Evolutionary conservation across 30 jellyfish, hydroid and myxozoan species (phyloP).

Genomic region (Hydractinia echinata): DNA sequence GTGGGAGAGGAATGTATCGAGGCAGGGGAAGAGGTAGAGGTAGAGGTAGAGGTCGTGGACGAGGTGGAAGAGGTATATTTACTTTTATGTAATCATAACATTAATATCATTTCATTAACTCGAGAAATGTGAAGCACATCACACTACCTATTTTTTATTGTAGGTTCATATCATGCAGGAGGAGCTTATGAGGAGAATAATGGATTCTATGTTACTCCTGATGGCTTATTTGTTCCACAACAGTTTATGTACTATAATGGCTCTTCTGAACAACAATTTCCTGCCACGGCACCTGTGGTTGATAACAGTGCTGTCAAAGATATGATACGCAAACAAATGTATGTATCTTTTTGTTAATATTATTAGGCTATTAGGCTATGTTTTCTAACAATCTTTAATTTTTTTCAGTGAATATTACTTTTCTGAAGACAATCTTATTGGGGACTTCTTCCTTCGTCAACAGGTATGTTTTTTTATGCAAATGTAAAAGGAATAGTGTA

Average conservation of each 20-base stretch:
- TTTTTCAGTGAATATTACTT: conserved; percentile 73
- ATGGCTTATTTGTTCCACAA: conserved; percentile 86
- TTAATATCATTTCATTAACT: not conserved
- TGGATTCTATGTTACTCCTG: conserved; percentile 55
- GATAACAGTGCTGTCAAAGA: conserved; percentile 66
- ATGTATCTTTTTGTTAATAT: conserved; percentile 1
- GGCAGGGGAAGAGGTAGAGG: conserved; percentile 87
- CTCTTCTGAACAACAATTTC: conserved; percentile 37
- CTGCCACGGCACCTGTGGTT: conserved; percentile 25
- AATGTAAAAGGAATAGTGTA: too few species aligned
- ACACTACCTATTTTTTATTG: not conserved
- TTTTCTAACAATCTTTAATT: not conserved
- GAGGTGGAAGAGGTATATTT: conserved; percentile 90
- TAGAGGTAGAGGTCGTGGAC: conserved; percentile 88
- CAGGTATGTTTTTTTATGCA: conserved; percentile 42
- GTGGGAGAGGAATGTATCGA: conserved; percentile 31
- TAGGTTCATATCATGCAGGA: not conserved
- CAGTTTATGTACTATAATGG: conserved; percentile 53
- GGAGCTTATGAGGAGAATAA: conserved; percentile 26
- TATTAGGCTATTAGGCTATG: too few species aligned
- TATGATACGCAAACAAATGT: conserved; percentile 77
- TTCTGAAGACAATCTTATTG: conserved; percentile 88
- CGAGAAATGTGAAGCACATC: not conserved
- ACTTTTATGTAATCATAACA: not conserved
- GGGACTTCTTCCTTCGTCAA: conserved; percentile 87